Base-by-base conservation (phyloP, 2,888 invertebrate species). In the Camptogramma bilineatum region DNA sequence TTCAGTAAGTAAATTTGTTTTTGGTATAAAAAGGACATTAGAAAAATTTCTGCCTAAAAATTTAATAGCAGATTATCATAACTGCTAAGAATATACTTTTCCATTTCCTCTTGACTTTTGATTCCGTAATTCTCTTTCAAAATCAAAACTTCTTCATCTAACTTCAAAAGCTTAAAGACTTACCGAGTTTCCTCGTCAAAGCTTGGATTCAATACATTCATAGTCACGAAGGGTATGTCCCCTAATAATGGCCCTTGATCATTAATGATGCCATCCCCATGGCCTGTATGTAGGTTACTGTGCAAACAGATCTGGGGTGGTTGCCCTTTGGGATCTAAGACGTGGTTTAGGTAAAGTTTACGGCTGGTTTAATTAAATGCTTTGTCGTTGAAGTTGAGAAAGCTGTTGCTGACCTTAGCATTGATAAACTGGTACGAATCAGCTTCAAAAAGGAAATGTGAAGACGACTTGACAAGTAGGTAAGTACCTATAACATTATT, bases 261-360 rank as follows among this genome's bases (percentile, higher is more conserved):
- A 87, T 91, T 91, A 91, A 91, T 89, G 92, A 90, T 87, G 83
- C 85, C 84, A 86, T 91, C 92, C 90, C 91, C 85, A 86, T 86
- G 81, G 82, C 81, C 79, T 78, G 85, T 85, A 92, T 91, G 91
- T 92, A 91, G 92, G 92, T 93, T 92, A 93, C 92, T 92, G 90
- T 91, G 92, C 83, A 93, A 93, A 93, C 90, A 92, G 84, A 71
- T 68, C 76, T 71, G 81, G 88, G 91, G 89, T 88, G 79, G 83
- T 80, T 85, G 85, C 78, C 83, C 87, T 85, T 79, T 77, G 75
- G 70, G 72, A 73, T 72, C 72, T 66, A 82, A 83, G 84, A 81
- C 73, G 76, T 62, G 75, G 67, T 54, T 59, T 67, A 73, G 77
- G 75, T 76, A 69, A 80, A 82, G 71, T 79, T 80, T 80, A 78